Percentiles rank a stretch among this genome's conserved stretches.
phyloP scores from a whole-genome alignment of 2,797 vertebrate genomes.

The Cossypha niveicapilla region DNA sequence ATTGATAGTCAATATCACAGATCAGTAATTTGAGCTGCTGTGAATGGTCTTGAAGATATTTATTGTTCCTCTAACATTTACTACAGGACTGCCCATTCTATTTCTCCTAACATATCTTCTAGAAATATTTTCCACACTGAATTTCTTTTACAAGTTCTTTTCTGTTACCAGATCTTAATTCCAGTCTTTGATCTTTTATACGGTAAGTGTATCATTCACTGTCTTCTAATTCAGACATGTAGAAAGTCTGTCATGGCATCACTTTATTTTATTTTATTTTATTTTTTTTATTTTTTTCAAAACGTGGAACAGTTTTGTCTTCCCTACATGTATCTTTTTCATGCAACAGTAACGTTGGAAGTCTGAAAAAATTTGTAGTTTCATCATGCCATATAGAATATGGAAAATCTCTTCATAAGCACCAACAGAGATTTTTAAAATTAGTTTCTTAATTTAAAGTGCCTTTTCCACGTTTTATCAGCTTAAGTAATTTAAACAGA shows the following conservation, averaged over 20 bases:
- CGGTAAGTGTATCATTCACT: rapidly evolving
- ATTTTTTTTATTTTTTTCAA: background rate
- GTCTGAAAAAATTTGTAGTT: background rate
- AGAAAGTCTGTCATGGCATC: background rate
- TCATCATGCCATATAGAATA: background rate
- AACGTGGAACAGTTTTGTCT: background rate
- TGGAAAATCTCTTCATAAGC: background rate
- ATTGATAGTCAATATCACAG: background rate
- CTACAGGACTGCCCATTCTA: background rate
- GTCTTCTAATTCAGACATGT: background rate
- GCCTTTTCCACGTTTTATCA: background rate
- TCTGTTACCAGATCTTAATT: background rate
- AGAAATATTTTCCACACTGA: background rate
- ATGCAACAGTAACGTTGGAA: background rate
- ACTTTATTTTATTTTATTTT: background rate
- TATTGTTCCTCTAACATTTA: background rate
- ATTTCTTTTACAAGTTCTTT: background rate
- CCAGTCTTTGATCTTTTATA: background rate
- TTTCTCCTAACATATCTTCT: background rate
- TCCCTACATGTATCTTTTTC: background rate
- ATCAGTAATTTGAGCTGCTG: background rate
- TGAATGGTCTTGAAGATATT: background rate
- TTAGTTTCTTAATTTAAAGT: constrained; percentile 18
- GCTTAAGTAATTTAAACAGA: constrained; percentile 48
- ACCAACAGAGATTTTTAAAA: background rate